A percentile compares a stretch with the other conserved stretches of the same genome.
Evolutionary conservation across 1,140 invertebrate species (phyloP).

Genomic region (Calephelis nemesis): DNA sequence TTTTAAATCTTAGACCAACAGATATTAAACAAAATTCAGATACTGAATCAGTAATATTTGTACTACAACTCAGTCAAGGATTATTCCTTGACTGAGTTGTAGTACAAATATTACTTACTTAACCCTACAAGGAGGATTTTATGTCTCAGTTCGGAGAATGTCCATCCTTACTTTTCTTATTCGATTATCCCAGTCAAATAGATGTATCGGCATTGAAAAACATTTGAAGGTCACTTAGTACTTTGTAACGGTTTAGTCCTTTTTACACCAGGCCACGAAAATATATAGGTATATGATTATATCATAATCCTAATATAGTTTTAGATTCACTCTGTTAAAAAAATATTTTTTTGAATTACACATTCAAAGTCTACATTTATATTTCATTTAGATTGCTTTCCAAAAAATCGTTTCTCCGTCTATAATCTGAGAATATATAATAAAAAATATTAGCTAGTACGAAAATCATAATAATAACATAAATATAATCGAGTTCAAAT

Average conservation of each 20-base stretch:
- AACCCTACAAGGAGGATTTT: no score
- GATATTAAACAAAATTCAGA: no score
- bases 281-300: conserved; percentile 25
- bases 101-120: no score
- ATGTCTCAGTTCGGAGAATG: no score
- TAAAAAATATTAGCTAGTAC: not conserved
- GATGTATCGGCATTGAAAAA: no score
- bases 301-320: conserved; percentile 23
- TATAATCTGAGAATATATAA: not conserved
- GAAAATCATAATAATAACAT: not conserved
- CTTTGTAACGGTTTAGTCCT: no score
- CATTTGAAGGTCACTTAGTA: no score
- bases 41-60: no score
- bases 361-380: not conserved
- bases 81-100: no score
- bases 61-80: no score
- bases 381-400: not conserved
- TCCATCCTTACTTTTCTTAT: no score
- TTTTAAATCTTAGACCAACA: no score
- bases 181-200: not conserved
- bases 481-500: conserved; percentile 2
- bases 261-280: not conserved
- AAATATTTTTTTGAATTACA: conserved; percentile 7
- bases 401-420: not conserved
- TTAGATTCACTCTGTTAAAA: conserved; percentile 7